Base-by-base conservation (phyloP, 2,113 vertebrate genomes). In the Aphyosemion australe region DNA sequence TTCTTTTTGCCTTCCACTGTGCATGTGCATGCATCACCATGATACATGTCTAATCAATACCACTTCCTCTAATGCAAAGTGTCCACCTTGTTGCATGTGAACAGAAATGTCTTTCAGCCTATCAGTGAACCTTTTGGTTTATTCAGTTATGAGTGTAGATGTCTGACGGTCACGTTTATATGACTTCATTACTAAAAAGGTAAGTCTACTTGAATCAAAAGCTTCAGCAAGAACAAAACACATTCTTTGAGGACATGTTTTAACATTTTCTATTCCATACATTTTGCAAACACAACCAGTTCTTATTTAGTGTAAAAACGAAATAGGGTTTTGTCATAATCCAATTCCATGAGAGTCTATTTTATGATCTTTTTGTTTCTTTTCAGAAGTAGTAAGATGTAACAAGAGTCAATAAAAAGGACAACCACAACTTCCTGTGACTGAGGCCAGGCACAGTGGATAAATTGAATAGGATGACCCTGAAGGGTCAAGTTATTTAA, bases 401-500 rank as follows among this genome's bases (percentile, higher is more conserved):
- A 37, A 37, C 34, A 37, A 10, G 34, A 26, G 26, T 5, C 3
- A 26, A 26, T 2, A 26, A 37, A 37, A 37, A 37, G 34, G 34
- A 37, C 34, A 37, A 10, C 34, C 9, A 1, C 78, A 81, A 83
- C 84, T 77, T 58, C 47, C 72, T 76, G 61, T 77, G 71, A 69
- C 61, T 64, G 72, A 67, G 65, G 70, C 63, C 46, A 55, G 52
- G 15, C 60, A 79, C 61, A 81, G 14, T 21, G 45, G 48, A 15
- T 34, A 37, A 80, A 80, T 48, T 87, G 68, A 85, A 80, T 66
- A 54, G 70, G 46, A 64, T 76, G 72, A 84, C 76, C 41, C 73
- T 5, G 20, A 8, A 43, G 61, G 82, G 85, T 91, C 83, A 89
- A 90, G 83, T 72, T 85, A 80, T 90, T 91, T 89, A 89, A 89